Conservation (phyloP, 2,113 vertebrate genomes). For the Aviceda subcristata region DNA sequence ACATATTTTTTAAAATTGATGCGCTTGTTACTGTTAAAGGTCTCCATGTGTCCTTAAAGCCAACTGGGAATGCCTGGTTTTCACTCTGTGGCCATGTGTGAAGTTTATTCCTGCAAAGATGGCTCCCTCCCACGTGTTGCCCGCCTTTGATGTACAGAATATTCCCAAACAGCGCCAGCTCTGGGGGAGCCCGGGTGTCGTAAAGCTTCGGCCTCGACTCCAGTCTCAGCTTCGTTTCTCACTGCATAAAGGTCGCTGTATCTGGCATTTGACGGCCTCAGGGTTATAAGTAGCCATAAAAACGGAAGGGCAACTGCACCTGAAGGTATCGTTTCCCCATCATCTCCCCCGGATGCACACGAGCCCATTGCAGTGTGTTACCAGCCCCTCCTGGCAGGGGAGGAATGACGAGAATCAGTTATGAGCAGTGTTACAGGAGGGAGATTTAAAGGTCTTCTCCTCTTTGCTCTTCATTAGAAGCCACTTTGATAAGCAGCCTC, state of each 20-base stretch:
- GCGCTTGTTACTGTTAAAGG: background rate
- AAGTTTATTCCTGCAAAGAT: background rate
- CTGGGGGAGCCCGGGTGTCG: background rate
- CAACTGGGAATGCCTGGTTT: background rate
- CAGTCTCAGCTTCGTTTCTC: background rate
- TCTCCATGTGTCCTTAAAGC: background rate
- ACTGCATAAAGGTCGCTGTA: background rate
- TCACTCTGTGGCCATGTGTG: accelerated
- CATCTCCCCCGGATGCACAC: accelerated
- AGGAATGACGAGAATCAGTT: accelerated
- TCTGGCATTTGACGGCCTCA: background rate
- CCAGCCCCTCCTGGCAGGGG: accelerated
- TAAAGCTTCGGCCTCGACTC: background rate
- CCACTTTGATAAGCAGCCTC: background rate
- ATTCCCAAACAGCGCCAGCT: accelerated
- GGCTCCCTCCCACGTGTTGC: background rate
- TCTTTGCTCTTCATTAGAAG: background rate
- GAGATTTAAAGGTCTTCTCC: background rate
- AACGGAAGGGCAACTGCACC: background rate
- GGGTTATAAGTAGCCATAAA: background rate
- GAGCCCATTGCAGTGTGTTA: accelerated
- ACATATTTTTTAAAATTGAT: background rate
- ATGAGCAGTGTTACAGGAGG: accelerated
- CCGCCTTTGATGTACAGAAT: accelerated
- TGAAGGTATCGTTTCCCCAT: background rate